Evolutionary conservation across 2,797 vertebrate species (phyloP).

Genomic region (Coregonus sp.): DNA sequence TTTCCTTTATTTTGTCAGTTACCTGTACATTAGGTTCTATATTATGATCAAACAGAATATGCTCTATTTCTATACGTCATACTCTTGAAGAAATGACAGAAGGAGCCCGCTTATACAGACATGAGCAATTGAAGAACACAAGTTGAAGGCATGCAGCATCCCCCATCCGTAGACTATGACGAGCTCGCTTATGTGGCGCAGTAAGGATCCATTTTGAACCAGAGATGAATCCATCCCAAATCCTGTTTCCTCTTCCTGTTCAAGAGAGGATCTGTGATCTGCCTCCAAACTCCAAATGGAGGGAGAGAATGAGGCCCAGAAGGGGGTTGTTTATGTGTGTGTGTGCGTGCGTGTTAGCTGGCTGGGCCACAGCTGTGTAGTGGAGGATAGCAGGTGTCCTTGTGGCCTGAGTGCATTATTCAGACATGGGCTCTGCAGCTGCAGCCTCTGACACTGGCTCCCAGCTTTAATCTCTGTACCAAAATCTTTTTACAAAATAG

Average conservation of each 20-base stretch:
- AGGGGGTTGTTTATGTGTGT: slow-evolving; percentile 9
- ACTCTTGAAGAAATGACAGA: too few relatives aligned
- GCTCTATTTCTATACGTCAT: too few relatives aligned
- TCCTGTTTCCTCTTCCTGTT: neutral
- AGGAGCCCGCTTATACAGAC: neutral
- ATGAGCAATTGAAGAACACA: neutral
- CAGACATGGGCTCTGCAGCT: slow-evolving; percentile 63
- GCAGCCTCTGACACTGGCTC: slow-evolving; percentile 64
- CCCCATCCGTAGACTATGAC: neutral
- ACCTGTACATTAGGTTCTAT: too few relatives aligned
- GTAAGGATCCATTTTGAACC: neutral
- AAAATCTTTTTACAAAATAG: too few relatives aligned
- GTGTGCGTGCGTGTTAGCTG: slow-evolving; percentile 26
- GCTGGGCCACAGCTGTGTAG: slow-evolving; percentile 58
- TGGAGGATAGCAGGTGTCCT: slow-evolving; percentile 71
- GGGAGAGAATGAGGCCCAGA: slow-evolving; percentile 8
- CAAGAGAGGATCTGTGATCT: neutral
- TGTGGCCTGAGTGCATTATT: slow-evolving; percentile 71
- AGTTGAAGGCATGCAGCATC: neutral
- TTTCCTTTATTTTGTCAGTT: too few relatives aligned
- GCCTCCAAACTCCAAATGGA: slow-evolving; percentile 8
- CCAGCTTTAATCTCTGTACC: slow-evolving; percentile 60
- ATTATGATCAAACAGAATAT: too few relatives aligned
- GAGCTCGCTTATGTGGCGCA: neutral
- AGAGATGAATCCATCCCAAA: neutral